phyloP scores from a whole-genome alignment of 2,797 vertebrate genomes.

The Amphiprion clarkii region DNA sequence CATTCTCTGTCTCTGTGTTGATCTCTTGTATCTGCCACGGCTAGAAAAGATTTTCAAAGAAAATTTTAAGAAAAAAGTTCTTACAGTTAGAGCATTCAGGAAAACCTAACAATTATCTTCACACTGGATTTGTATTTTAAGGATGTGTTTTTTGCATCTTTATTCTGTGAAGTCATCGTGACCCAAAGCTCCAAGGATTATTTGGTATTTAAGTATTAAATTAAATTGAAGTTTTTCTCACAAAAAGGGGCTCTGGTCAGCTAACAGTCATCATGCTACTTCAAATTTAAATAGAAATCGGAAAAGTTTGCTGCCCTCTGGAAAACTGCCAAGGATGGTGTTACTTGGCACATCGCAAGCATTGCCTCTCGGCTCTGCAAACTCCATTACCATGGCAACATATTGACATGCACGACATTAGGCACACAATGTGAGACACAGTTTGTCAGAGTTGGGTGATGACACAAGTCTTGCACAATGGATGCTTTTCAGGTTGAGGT shows the following conservation, averaged over 20 bases:
- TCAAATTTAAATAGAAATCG: background rate
- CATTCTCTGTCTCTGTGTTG: too few relatives aligned
- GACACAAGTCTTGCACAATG: constrained; percentile 49
- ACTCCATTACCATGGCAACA: constrained; percentile 64
- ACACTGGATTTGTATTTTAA: background rate
- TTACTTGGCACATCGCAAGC: constrained; percentile 20
- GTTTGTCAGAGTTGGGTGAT: constrained; percentile 44
- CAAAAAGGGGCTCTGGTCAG: background rate
- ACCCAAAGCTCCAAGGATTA: too few relatives aligned
- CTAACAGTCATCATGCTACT: background rate
- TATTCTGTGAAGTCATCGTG: background rate
- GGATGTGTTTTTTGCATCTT: background rate
- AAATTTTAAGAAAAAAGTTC: background rate
- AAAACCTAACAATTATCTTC: background rate
- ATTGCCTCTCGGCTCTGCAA: constrained; percentile 33
- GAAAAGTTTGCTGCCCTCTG: background rate
- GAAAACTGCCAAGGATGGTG: constrained; percentile 1
- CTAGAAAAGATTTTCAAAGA: too few relatives aligned
- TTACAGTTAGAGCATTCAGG: too few relatives aligned
- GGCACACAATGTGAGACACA: constrained; percentile 8
- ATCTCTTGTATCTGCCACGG: too few relatives aligned
- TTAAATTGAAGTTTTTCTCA: too few relatives aligned
- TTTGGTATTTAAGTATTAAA: too few relatives aligned
- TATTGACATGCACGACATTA: constrained; percentile 57
- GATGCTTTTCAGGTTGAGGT: constrained; percentile 26